A percentile compares a stretch with the other conserved stretches of the same genome.
phyloP scores from a whole-genome alignment of 1,140 invertebrate genomes.

The Drosophila orena region DNA sequence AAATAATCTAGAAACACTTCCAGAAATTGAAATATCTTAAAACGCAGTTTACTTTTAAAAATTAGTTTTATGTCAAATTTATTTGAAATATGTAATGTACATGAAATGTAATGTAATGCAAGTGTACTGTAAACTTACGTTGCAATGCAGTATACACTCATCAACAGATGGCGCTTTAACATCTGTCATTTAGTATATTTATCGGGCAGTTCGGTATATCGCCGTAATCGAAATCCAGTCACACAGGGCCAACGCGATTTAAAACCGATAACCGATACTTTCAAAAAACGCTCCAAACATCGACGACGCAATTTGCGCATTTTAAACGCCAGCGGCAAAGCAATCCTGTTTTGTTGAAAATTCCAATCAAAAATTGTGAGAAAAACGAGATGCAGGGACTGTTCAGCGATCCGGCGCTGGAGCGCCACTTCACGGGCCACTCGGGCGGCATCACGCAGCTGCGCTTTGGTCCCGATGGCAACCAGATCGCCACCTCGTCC shows the following conservation, averaged over 20 bases:
- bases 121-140: not conserved
- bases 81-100: too few species aligned
- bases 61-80: not conserved
- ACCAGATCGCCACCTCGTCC: conserved; percentile 91
- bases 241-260: not conserved
- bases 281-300: not conserved
- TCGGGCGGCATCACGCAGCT: conserved; percentile 90
- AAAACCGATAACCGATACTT: too few species aligned
- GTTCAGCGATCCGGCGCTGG: conserved; percentile 87
- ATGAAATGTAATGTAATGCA: too few species aligned
- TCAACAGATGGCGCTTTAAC: not conserved
- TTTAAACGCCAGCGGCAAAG: conserved; percentile 36
- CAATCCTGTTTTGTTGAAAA: not conserved
- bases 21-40: not conserved
- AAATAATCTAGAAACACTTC: too few species aligned
- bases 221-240: not conserved
- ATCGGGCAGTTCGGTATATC: not conserved
- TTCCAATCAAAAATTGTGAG: not conserved
- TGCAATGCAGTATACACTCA: not conserved
- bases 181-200: not conserved
- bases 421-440: conserved; percentile 93
- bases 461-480: conserved; percentile 90
- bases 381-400: conserved; percentile 17
- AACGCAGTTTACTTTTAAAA: not conserved
- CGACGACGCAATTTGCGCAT: conserved; percentile 32